These are phyloP conservation scores for Spatula versicolor DNA, from an alignment of 2,797 vertebrate species.

Conservation along the genomic window DNA sequence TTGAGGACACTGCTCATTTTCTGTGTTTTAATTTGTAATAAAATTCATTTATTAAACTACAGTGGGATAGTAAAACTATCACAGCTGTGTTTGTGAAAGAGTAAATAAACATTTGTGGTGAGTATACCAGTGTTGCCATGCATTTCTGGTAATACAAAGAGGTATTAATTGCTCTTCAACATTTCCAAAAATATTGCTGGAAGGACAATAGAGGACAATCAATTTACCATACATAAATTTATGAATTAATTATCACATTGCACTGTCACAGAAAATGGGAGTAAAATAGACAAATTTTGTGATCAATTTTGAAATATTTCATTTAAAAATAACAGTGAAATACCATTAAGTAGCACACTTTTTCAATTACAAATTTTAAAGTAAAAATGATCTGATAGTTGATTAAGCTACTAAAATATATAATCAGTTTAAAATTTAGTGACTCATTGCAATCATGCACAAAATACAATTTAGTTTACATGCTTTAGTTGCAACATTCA, in stretches of 20 bases:
- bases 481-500: neutral
- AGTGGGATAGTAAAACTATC: slow-evolving; percentile 16
- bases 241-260: neutral
- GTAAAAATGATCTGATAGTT: neutral
- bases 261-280: neutral
- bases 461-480: slow-evolving; percentile 1
- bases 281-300: neutral
- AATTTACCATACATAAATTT: slow-evolving; percentile 26
- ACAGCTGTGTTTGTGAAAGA: slow-evolving; percentile 57
- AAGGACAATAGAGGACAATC: slow-evolving; percentile 26
- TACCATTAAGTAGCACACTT: neutral
- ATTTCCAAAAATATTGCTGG: slow-evolving; percentile 51
- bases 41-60: slow-evolving; percentile 46
- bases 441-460: neutral
- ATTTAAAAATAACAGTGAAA: slow-evolving; percentile 21
- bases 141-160: slow-evolving; percentile 56
- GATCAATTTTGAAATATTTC: neutral
- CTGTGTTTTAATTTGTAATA: slow-evolving; percentile 18
- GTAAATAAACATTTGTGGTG: slow-evolving; percentile 16
- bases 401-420: neutral
- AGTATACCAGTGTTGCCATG: slow-evolving; percentile 28
- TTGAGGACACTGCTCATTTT: neutral
- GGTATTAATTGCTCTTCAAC: slow-evolving; percentile 70
- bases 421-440: neutral
- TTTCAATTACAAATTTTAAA: neutral